A percentile compares a stretch with the other conserved stretches of the same genome.
Conservation (phyloP, 2,113 vertebrate genomes). For the Colistium nudipinnis region DNA sequence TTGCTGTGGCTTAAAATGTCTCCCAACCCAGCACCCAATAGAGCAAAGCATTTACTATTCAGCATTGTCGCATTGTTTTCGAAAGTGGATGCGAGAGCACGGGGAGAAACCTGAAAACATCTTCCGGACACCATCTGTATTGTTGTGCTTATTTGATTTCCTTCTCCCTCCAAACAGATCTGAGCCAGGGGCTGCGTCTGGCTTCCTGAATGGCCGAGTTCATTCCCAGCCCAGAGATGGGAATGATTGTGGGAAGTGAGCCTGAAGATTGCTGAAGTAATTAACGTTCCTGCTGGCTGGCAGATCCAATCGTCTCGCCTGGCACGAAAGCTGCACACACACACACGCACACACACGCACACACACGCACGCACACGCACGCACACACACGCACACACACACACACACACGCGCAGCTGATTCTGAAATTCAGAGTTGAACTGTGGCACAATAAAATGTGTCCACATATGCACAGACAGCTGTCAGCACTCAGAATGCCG, state of each 20-base stretch:
- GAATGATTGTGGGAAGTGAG: constrained; percentile 65
- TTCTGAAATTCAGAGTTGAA: constrained; percentile 61
- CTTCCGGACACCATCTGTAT: constrained; percentile 32
- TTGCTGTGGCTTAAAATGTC: too few relatives aligned
- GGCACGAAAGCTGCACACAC: constrained; percentile 18
- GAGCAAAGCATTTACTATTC: too few relatives aligned
- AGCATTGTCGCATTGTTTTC: too few relatives aligned
- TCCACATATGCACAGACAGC: constrained; percentile 57
- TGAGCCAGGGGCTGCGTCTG: constrained; percentile 33
- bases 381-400: not conserved
- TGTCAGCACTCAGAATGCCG: constrained; percentile 45
- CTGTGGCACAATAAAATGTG: constrained; percentile 50
- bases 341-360: constrained; percentile 2
- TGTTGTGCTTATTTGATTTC: constrained; percentile 47
- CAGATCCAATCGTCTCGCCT: constrained; percentile 73
- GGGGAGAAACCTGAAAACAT: not conserved
- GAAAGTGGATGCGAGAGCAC: too few relatives aligned
- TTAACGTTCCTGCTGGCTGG: constrained; percentile 70
- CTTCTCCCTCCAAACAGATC: constrained; percentile 35
- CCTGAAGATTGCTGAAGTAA: constrained; percentile 73
- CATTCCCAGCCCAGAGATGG: constrained; percentile 57
- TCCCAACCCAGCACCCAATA: too few relatives aligned
- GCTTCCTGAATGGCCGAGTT: constrained; percentile 54
- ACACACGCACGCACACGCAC: not conserved
- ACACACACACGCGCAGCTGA: constrained; percentile 7